phyloP scores from a whole-genome alignment of 1,140 invertebrate genomes.

The Apis cerana region DNA sequence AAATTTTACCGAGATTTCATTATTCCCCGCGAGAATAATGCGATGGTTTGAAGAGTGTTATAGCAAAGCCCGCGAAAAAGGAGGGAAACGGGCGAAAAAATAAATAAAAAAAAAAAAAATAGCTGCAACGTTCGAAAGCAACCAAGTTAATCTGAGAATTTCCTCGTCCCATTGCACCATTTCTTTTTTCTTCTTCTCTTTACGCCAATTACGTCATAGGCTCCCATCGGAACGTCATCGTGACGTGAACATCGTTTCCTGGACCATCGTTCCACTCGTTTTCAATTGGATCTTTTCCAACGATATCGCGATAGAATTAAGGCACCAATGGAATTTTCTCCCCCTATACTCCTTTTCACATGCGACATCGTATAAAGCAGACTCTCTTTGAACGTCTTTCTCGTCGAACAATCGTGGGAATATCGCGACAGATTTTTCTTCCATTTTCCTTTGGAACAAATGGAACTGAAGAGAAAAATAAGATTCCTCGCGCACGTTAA shows the following conservation, averaged over 20 bases:
- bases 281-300: slow-evolving; percentile 27
- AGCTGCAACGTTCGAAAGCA: slow-evolving; percentile 4
- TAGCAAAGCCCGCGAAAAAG: not conserved
- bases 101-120: not conserved
- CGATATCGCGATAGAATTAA: slow-evolving; percentile 35
- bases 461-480: not conserved
- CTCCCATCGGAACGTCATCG: slow-evolving; percentile 9
- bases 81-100: not conserved
- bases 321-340: slow-evolving; percentile 10
- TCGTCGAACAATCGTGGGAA: not conserved
- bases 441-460: not conserved
- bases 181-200: not conserved
- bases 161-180: not conserved
- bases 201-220: slow-evolving; percentile 26
- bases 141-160: slow-evolving; percentile 16
- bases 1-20: not conserved
- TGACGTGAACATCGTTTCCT: slow-evolving; percentile 24
- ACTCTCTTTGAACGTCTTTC: not conserved
- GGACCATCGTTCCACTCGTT: slow-evolving; percentile 11
- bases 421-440: too few relatives aligned
- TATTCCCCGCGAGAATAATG: not conserved
- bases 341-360: not conserved
- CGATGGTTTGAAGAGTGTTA: not conserved
- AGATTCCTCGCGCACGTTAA: not conserved
- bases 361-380: not conserved